Percentiles rank a stretch among this genome's conserved stretches.
Conservation (phyloP, 2,888 invertebrate species). For the Rhopalosiphum nymphaeae region DNA sequence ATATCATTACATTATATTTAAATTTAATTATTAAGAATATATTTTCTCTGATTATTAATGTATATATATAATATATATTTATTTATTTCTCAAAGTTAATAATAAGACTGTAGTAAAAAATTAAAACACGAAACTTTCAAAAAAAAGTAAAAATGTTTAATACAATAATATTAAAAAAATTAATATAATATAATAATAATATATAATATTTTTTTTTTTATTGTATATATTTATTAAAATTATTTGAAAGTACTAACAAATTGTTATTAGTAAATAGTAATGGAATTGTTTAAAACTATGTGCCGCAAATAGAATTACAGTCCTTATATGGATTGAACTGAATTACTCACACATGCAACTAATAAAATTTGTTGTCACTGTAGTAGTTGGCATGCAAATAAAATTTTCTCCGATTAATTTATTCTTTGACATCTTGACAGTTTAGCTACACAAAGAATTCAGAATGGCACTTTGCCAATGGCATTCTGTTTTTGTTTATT, state of each 20-base stretch:
- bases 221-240: background rate
- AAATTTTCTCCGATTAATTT: constrained; percentile 34
- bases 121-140: no score
- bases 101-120: no score
- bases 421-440: constrained; percentile 39
- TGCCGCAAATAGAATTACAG: background rate
- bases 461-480: constrained; percentile 22
- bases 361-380: background rate
- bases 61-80: no score
- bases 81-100: no score
- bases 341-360: background rate
- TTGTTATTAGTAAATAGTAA: background rate
- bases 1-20: no score
- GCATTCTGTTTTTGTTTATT: constrained; percentile 16
- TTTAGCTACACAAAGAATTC: constrained; percentile 25
- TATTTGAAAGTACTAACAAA: background rate
- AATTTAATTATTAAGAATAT: no score
- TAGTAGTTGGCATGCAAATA: constrained; percentile 32
- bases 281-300: background rate
- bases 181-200: no score
- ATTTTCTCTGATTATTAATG: no score
- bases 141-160: no score
- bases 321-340: background rate
- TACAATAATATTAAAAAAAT: no score
- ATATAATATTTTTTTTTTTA: no score